These are phyloP conservation scores for Melanchra persicariae DNA, from an alignment of 2,888 invertebrate genomes.

Conservation along the genomic window DNA sequence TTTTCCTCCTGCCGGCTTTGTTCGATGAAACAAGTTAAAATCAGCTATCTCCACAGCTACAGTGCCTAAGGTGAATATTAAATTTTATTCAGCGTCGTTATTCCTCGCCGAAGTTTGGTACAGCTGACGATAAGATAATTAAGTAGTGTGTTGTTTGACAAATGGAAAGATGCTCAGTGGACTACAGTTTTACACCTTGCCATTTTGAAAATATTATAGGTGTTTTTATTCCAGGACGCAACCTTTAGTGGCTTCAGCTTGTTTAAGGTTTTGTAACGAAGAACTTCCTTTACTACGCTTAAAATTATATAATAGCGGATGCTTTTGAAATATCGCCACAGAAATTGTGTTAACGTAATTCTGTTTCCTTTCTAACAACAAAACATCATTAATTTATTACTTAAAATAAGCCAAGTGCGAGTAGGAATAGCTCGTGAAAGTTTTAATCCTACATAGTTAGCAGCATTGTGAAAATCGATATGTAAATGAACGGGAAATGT, in stretches of 20 bases:
- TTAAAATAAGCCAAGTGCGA: conserved; percentile 11
- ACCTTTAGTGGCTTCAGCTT: not conserved
- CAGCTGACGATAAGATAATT: conserved; percentile 47
- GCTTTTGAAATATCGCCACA: conserved; percentile 13
- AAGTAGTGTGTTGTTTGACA: conserved; percentile 39
- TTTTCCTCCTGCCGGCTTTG: conserved; percentile 72
- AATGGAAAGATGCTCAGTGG: conserved; percentile 9
- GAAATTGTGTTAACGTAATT: conserved; percentile 8
- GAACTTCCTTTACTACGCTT: not conserved
- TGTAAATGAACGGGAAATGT: conserved; percentile 16
- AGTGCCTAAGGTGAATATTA: conserved; percentile 46
- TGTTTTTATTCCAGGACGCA: not conserved
- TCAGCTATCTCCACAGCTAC: conserved; percentile 47
- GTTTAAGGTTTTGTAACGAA: conserved; percentile 2
- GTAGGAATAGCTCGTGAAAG: not conserved
- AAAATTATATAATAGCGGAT: conserved; percentile 19
- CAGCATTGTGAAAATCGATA: conserved; percentile 9
- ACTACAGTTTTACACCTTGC: conserved; percentile 19
- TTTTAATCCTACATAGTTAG: not conserved
- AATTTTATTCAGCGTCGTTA: conserved; percentile 50
- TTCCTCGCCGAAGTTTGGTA: conserved; percentile 41
- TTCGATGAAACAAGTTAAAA: conserved; percentile 64
- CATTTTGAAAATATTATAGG: not conserved
- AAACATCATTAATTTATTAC: conserved; percentile 6
- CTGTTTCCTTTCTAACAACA: conserved; percentile 10